phyloP scores from a whole-genome alignment of 2,888 invertebrate species.

The Limenitis camilla region DNA sequence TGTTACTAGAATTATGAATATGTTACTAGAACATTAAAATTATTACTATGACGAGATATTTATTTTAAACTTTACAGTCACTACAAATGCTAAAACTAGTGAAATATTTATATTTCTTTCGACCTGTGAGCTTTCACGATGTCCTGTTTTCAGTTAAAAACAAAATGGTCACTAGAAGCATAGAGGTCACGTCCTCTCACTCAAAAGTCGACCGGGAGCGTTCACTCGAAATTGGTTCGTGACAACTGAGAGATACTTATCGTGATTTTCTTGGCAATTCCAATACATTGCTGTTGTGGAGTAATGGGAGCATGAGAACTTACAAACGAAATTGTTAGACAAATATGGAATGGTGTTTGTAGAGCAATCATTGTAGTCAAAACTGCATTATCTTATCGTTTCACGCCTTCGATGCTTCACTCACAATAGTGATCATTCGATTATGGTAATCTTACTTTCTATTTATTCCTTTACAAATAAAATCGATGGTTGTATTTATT shows the following conservation, averaged over 20 bases:
- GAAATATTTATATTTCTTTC: too few relatives aligned
- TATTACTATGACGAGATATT: too few relatives aligned
- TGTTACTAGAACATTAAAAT: too few relatives aligned
- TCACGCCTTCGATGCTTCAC: slow-evolving; percentile 2
- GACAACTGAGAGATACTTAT: slow-evolving; percentile 70
- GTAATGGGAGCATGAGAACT: slow-evolving; percentile 71
- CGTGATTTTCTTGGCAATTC: slow-evolving; percentile 72
- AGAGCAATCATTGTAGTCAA: slow-evolving; percentile 27
- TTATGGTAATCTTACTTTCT: background rate
- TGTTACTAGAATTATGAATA: too few relatives aligned
- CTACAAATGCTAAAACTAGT: too few relatives aligned
- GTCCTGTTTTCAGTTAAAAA: too few relatives aligned
- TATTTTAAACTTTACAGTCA: too few relatives aligned
- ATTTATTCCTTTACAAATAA: background rate
- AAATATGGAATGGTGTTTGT: slow-evolving; percentile 60
- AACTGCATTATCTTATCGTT: slow-evolving; percentile 9
- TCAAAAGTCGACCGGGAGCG: slow-evolving; percentile 67
- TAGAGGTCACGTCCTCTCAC: slow-evolving; percentile 71
- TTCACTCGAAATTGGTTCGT: slow-evolving; percentile 68
- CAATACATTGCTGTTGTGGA: slow-evolving; percentile 56
- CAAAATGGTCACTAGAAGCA: slow-evolving; percentile 29
- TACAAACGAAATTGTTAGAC: slow-evolving; percentile 59
- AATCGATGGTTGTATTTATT: too few relatives aligned
- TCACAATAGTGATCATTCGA: slow-evolving; percentile 4
- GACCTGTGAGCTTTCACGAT: too few relatives aligned